A percentile compares a stretch with the other conserved stretches of the same genome.
Evolutionary conservation across 2,113 vertebrate species (phyloP).

Genomic region (Uria lomvia): DNA sequence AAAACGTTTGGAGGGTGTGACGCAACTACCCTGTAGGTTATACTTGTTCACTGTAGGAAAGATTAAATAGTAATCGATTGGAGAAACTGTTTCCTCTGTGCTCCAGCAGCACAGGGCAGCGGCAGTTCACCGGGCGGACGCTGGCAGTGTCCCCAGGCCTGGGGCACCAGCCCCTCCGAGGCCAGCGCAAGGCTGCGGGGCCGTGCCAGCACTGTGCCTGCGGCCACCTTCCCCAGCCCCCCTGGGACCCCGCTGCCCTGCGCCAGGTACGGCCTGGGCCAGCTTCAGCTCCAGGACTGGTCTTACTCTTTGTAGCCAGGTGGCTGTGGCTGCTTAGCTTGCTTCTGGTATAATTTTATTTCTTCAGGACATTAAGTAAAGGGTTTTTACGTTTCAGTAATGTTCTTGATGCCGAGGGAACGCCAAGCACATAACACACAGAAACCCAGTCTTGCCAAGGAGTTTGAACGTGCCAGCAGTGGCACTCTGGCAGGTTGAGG

Average conservation of each 20-base stretch:
- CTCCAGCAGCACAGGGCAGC: too few relatives aligned
- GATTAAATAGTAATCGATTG: background rate
- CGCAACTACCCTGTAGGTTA: fast-evolving
- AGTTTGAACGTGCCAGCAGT: background rate
- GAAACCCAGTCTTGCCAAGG: background rate
- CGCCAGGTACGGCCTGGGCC: fast-evolving
- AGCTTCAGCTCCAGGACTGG: too few relatives aligned
- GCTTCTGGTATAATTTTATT: background rate
- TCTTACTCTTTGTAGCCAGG: background rate
- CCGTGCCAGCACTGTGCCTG: fast-evolving
- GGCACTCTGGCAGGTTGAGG: background rate
- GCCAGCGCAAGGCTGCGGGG: too few relatives aligned
- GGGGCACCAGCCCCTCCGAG: fast-evolving
- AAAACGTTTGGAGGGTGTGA: background rate
- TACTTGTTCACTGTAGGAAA: background rate
- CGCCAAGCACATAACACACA: background rate
- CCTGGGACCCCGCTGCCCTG: fast-evolving
- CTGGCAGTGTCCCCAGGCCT: fast-evolving
- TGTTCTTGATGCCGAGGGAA: background rate
- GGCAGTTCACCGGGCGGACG: background rate
- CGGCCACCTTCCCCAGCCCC: fast-evolving
- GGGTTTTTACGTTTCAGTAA: background rate
- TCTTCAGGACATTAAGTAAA: background rate
- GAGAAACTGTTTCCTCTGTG: background rate
- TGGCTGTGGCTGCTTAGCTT: background rate